These are phyloP conservation scores for Oxycera nigricornis DNA, from an alignment of 2,888 invertebrate species.

Conservation along the genomic window DNA sequence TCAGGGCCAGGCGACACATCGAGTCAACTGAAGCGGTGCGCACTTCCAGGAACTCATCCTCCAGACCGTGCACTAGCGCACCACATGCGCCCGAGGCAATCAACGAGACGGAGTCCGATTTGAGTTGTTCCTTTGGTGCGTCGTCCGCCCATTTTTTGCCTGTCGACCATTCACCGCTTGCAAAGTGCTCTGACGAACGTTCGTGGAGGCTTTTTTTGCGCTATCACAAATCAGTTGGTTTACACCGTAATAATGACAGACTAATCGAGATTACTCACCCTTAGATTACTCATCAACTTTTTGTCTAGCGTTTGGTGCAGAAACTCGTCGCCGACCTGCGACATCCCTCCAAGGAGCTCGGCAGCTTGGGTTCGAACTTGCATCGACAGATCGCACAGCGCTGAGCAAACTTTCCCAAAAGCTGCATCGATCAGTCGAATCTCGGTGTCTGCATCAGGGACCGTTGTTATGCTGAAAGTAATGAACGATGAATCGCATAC, in stretches of 20 bases:
- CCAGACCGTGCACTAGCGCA: slow-evolving; percentile 96
- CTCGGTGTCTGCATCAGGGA: slow-evolving; percentile 80
- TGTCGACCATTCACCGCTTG: slow-evolving; percentile 89
- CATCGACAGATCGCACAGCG: slow-evolving; percentile 91
- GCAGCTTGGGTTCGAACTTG: slow-evolving; percentile 87
- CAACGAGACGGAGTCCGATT: slow-evolving; percentile 77
- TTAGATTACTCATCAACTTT: slow-evolving; percentile 95
- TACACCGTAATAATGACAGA: not conserved
- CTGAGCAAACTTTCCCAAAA: slow-evolving; percentile 92
- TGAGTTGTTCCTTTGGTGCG: slow-evolving; percentile 75
- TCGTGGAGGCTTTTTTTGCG: slow-evolving; percentile 86
- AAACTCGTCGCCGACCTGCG: slow-evolving; percentile 85
- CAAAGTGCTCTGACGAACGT: slow-evolving; percentile 80
- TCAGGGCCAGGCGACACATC: slow-evolving; percentile 84
- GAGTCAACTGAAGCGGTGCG: slow-evolving; percentile 94
- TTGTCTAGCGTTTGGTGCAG: slow-evolving; percentile 97
- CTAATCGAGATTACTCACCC: slow-evolving; percentile 64
- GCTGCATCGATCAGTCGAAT: slow-evolving; percentile 93
- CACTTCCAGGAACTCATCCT: slow-evolving; percentile 98
- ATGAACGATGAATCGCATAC: no score
- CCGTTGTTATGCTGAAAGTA: slow-evolving; percentile 69
- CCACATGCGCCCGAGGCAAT: slow-evolving; percentile 96
- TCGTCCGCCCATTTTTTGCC: slow-evolving; percentile 91
- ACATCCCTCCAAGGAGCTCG: slow-evolving; percentile 84
- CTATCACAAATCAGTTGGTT: slow-evolving; percentile 65